phyloP scores from a whole-genome alignment of 1,140 invertebrate species.

The Adoxophyes honmai region DNA sequence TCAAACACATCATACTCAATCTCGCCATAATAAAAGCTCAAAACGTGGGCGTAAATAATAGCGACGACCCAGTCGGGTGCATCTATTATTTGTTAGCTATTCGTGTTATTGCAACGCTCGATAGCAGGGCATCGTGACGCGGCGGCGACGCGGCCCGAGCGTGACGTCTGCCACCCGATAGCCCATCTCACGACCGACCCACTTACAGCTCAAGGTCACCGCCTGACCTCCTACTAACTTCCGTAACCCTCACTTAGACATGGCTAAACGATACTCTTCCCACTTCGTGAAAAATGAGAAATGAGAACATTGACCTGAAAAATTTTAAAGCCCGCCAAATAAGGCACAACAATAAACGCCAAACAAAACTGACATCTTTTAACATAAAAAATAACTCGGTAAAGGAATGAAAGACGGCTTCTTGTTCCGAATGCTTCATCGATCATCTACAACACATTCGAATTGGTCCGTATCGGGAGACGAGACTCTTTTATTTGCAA shows the following conservation, averaged over 20 bases:
- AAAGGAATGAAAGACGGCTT: constrained; percentile 15
- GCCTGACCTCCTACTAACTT: constrained; percentile 65
- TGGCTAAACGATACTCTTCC: background rate
- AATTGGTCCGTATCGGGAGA: constrained; percentile 26
- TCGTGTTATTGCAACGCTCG: constrained; percentile 7
- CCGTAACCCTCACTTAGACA: constrained; percentile 34
- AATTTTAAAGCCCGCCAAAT: background rate
- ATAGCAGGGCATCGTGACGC: constrained; percentile 15
- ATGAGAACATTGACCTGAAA: background rate
- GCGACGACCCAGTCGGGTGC: constrained; percentile 3
- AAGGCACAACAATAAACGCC: constrained; percentile 6
- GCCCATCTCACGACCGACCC: constrained; percentile 70
- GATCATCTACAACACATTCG: constrained; percentile 26
- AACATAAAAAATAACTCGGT: background rate
- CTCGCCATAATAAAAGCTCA: background rate
- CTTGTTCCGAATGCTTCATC: constrained; percentile 30
- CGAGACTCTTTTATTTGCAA: constrained; percentile 21
- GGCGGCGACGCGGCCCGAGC: constrained; percentile 33
- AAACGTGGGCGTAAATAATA: constrained; percentile 8
- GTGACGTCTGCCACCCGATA: constrained; percentile 72
- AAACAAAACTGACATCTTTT: constrained; percentile 10
- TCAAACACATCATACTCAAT: background rate
- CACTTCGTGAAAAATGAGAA: background rate
- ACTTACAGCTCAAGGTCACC: constrained; percentile 69
- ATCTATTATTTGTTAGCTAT: constrained; percentile 14